Conservation (phyloP, 2,888 invertebrate species). For the Drosophila demipolita region DNA sequence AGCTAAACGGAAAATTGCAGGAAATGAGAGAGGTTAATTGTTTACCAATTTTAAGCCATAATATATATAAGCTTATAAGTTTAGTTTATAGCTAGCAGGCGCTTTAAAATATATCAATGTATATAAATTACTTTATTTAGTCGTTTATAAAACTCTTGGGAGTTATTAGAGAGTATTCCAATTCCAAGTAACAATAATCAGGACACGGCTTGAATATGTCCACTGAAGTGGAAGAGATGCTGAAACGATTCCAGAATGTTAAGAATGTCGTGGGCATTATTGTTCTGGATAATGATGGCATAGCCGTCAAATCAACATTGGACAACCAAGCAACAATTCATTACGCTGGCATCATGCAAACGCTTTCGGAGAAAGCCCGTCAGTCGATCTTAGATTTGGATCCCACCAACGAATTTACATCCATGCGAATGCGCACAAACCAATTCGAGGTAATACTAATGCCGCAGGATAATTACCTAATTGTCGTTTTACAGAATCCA, state of each 20-base stretch:
- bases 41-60: not conserved
- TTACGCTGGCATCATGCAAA: conserved; percentile 59
- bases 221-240: conserved; percentile 67
- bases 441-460: conserved; percentile 58
- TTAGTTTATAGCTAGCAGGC: conserved; percentile 4
- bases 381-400: conserved; percentile 67
- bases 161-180: not conserved
- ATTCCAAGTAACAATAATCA: not conserved
- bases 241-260: conserved; percentile 55
- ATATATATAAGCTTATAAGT: not conserved
- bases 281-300: conserved; percentile 66
- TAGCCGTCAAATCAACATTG: conserved; percentile 69
- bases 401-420: conserved; percentile 65
- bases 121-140: conserved; percentile 1
- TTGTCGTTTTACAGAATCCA: conserved; percentile 57
- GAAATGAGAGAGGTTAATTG: not conserved
- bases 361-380: conserved; percentile 58
- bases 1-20: conserved; percentile 16
- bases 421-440: conserved; percentile 61
- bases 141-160: not conserved
- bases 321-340: conserved; percentile 57
- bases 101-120: not conserved
- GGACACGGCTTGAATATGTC: conserved; percentile 46
- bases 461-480: conserved; percentile 56
- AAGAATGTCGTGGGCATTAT: conserved; percentile 65